Percentiles rank a stretch among this genome's conserved stretches.
Evolutionary conservation across 92 coral and sea anemone genomes (phyloP).

Genomic region (Metridium senile): DNA sequence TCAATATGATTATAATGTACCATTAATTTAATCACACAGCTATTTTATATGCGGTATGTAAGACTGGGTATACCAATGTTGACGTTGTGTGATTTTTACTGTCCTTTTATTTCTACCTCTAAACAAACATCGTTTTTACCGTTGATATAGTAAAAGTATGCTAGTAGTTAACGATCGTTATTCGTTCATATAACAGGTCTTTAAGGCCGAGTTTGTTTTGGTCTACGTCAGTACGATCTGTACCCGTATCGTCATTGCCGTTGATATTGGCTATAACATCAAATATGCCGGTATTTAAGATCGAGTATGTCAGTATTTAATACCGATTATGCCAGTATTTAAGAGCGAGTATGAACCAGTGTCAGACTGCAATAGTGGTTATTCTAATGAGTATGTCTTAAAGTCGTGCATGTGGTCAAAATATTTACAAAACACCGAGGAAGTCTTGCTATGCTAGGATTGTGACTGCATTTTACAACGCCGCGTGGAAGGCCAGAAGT

Average conservation of each 20-base stretch:
- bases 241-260: neutral
- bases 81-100: neutral
- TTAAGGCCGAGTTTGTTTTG: neutral
- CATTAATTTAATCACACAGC: neutral
- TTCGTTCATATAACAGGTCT: neutral
- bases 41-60: neutral
- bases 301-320: neutral
- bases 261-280: neutral
- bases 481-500: constrained; percentile 10
- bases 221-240: neutral
- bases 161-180: neutral
- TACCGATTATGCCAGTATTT: neutral
- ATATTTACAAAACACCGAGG: constrained; percentile 24
- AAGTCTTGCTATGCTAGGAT: constrained; percentile 25
- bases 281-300: neutral
- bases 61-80: too few species aligned
- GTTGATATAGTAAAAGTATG: neutral
- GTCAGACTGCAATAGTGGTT: neutral
- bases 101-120: neutral
- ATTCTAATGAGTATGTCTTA: neutral
- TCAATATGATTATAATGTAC: neutral
- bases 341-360: neutral
- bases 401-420: constrained; percentile 5
- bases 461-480: constrained; percentile 3
- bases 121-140: neutral